phyloP scores from a whole-genome alignment of 2,113 vertebrate species.

The Peromyscus polionotus region DNA sequence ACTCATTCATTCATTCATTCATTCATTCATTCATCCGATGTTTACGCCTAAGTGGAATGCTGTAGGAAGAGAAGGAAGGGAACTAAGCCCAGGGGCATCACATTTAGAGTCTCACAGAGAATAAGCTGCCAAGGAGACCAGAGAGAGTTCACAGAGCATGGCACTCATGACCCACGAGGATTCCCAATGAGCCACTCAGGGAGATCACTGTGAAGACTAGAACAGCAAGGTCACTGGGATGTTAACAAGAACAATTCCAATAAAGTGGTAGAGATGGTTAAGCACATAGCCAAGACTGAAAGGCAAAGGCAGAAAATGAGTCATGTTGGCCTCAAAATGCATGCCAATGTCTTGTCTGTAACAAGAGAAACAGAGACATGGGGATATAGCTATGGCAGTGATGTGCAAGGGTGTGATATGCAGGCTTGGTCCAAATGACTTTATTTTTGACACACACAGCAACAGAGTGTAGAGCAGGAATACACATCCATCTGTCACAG shows the following conservation, averaged over 20 bases:
- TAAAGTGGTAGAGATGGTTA: neutral
- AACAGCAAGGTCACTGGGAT: rapidly evolving
- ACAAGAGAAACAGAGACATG: neutral
- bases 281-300: neutral
- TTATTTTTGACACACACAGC: no score
- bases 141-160: neutral
- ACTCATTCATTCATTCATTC: neutral
- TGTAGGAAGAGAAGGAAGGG: neutral
- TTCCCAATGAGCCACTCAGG: neutral
- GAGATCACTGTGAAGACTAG: neutral
- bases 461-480: neutral
- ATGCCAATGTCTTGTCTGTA: neutral
- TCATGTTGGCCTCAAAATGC: neutral
- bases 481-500: neutral
- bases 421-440: neutral
- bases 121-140: neutral
- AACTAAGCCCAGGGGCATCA: no score
- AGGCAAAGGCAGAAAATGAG: no score
- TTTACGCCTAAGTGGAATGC: no score
- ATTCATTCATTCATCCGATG: neutral
- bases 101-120: neutral
- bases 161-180: neutral
- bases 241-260: rapidly evolving
- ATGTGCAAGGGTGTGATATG: neutral
- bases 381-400: no score